Evolutionary conservation across 2,797 vertebrate genomes (phyloP).

Genomic region (Spea hammondii): DNA sequence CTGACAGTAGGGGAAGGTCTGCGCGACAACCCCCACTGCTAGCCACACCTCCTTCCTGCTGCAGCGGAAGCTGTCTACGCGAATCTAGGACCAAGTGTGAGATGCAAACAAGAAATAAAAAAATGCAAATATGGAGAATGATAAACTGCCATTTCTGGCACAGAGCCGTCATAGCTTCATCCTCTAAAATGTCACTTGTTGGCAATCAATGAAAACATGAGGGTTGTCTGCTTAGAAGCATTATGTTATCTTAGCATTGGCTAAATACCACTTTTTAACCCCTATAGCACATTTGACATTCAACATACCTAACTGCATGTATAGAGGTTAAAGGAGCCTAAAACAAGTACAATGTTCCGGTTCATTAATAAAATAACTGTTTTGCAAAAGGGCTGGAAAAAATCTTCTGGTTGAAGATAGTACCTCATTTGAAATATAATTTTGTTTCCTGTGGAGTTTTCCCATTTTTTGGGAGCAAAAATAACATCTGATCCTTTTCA

Average conservation of each 20-base stretch:
- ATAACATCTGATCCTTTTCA: conserved; percentile 35
- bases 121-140: conserved; percentile 20
- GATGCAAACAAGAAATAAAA: conserved; percentile 15
- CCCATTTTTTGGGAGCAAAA: conserved; percentile 25
- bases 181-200: not conserved
- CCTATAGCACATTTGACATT: no score
- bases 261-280: no score
- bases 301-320: not conserved
- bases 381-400: conserved; percentile 4
- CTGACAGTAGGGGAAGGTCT: no score
- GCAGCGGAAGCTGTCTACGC: no score
- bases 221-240: no score
- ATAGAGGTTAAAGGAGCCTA: conserved; percentile 10
- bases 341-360: not conserved
- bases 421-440: conserved; percentile 2
- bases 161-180: not conserved
- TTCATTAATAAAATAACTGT: not conserved
- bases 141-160: conserved; percentile 17
- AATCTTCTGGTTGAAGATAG: conserved; percentile 6
- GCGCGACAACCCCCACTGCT: no score
- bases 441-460: conserved; percentile 30
- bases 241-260: no score
- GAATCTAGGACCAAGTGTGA: not conserved
- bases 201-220: not conserved
- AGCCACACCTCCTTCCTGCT: no score